Percentiles rank a stretch among this genome's conserved stretches.
phyloP scores from a whole-genome alignment of 2,113 vertebrate genomes.

The Pholis gunnellus region DNA sequence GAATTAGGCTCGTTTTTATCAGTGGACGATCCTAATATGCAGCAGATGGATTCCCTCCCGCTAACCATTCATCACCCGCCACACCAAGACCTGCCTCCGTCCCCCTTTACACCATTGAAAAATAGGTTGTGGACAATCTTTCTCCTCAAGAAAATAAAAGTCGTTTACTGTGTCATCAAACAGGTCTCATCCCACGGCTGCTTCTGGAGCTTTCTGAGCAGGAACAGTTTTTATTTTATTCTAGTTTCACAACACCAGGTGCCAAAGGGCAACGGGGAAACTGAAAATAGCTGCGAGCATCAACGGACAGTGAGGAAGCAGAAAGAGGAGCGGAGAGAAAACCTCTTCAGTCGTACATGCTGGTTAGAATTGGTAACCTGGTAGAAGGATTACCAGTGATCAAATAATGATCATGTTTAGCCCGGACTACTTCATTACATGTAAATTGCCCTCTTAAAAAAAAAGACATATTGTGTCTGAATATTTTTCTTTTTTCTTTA shows the following conservation, averaged over 20 bases:
- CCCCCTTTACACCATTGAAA: constrained; percentile 67
- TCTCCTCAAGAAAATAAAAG: constrained; percentile 59
- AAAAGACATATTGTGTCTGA: neutral
- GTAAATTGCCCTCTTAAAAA: neutral
- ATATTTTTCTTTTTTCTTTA: neutral
- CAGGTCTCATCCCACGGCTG: constrained; percentile 10
- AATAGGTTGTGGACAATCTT: constrained; percentile 58
- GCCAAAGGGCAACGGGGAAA: neutral
- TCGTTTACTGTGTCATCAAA: constrained; percentile 60
- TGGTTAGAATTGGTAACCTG: neutral
- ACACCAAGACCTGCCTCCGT: constrained; percentile 69
- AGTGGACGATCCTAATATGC: constrained; percentile 78
- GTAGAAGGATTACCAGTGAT: neutral
- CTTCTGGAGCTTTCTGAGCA: constrained; percentile 1
- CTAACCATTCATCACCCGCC: constrained; percentile 81
- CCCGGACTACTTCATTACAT: neutral
- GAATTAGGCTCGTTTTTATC: constrained; percentile 72
- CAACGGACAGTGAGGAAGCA: neutral
- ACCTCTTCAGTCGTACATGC: neutral
- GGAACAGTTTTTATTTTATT: constrained; percentile 11
- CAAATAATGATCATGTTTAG: neutral
- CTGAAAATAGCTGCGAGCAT: neutral
- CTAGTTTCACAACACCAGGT: neutral
- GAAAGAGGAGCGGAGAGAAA: neutral
- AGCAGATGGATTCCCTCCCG: constrained; percentile 81